phyloP scores from a whole-genome alignment of 1,140 invertebrate species.

The Octopus bimaculoides region DNA sequence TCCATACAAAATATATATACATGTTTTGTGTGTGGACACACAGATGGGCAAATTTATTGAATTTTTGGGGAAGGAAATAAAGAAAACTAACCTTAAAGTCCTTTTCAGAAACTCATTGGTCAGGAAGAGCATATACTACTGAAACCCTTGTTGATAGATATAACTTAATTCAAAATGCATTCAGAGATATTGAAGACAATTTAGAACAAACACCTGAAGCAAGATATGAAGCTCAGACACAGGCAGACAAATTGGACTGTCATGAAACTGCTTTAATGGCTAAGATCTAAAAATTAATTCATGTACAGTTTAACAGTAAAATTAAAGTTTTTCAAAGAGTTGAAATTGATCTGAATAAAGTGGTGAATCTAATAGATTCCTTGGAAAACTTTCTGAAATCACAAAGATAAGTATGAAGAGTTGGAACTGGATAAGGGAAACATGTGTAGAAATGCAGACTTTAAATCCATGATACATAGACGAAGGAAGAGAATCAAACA shows the following conservation, averaged over 20 bases:
- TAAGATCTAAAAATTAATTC: slow-evolving; percentile 7
- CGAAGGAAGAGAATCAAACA: neutral
- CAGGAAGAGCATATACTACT: slow-evolving; percentile 15
- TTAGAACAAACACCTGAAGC: slow-evolving; percentile 8
- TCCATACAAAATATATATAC: neutral
- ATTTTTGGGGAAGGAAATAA: neutral
- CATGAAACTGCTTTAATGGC: slow-evolving; percentile 12
- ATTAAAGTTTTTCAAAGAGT: slow-evolving; percentile 12
- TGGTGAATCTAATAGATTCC: slow-evolving; percentile 3
- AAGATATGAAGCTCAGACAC: slow-evolving; percentile 15
- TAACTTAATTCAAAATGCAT: slow-evolving; percentile 2
- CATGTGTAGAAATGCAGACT: neutral
- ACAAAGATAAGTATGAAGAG: neutral
- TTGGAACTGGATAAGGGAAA: neutral
- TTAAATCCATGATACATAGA: neutral
- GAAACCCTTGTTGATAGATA: slow-evolving; percentile 13
- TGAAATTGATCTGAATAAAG: slow-evolving; percentile 13
- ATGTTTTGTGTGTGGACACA: neutral
- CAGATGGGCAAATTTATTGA: neutral
- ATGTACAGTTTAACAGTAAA: slow-evolving; percentile 11
- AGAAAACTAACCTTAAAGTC: slow-evolving; percentile 7
- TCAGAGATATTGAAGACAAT: slow-evolving; percentile 14
- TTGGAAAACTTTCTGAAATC: slow-evolving; percentile 11
- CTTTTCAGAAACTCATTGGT: slow-evolving; percentile 15
- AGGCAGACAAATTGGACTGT: slow-evolving; percentile 12